These are phyloP conservation scores for Eonycteris spelaea DNA, from an alignment of 2,113 vertebrate species.

Conservation along the genomic window DNA sequence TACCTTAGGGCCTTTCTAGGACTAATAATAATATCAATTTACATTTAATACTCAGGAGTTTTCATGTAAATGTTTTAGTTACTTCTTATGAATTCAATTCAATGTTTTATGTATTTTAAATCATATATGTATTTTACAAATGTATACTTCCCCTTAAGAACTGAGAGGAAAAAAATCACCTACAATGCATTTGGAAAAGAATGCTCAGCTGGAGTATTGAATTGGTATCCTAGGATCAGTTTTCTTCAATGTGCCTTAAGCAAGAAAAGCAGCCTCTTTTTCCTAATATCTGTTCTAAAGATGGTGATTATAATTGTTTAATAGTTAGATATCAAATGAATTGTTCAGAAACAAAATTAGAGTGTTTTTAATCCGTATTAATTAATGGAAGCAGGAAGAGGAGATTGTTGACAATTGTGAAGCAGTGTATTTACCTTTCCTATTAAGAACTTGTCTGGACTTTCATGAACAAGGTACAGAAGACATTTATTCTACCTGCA, in stretches of 20 bases:
- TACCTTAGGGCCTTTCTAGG: neutral
- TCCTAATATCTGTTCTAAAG: constrained; percentile 18
- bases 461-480: constrained; percentile 64
- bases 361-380: constrained; percentile 43
- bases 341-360: constrained; percentile 54
- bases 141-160: neutral
- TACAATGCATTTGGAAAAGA: neutral
- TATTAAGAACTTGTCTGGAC: constrained; percentile 69
- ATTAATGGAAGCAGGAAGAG: constrained; percentile 55
- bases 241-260: constrained; percentile 41
- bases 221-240: neutral
- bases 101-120: neutral
- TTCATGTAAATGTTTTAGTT: constrained; percentile 3
- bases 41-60: neutral
- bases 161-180: neutral
- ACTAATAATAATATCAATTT: neutral
- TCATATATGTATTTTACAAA: neutral
- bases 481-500: constrained; percentile 70
- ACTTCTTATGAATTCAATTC: neutral
- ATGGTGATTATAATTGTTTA: constrained; percentile 17
- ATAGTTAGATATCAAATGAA: constrained; percentile 41
- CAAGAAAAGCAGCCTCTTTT: neutral
- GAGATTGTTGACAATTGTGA: constrained; percentile 14
- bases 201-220: neutral
- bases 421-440: constrained; percentile 75